phyloP scores from a whole-genome alignment of 2,797 vertebrate species.

The Alcedo quadribrachys region DNA sequence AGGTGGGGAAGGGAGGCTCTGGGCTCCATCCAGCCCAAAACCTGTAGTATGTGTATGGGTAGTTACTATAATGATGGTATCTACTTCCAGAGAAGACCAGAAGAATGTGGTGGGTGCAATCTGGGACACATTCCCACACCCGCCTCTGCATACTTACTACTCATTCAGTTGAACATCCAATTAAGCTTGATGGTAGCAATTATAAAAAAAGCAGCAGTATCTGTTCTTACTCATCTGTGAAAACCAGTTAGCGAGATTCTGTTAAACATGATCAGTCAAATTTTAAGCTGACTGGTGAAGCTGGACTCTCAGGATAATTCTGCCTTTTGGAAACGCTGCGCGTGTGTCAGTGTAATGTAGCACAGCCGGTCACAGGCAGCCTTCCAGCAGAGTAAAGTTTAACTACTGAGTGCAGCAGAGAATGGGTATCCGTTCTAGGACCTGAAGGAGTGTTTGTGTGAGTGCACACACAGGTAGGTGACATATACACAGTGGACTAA shows the following conservation, averaged over 20 bases:
- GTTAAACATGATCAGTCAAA: constrained; percentile 36
- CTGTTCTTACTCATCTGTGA: constrained; percentile 47
- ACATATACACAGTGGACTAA: background rate
- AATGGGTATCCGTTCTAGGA: background rate
- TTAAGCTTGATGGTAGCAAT: constrained; percentile 48
- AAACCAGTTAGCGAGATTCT: constrained; percentile 25
- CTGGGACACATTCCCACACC: constrained; percentile 52
- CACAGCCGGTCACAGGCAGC: background rate
- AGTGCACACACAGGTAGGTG: background rate
- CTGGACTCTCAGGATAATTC: background rate
- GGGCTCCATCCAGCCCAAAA: background rate
- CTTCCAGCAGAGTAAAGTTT: background rate
- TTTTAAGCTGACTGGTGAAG: constrained; percentile 29
- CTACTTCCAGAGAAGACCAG: constrained; percentile 22
- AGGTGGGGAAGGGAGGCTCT: background rate
- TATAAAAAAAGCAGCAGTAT: constrained; percentile 35
- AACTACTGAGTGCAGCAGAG: background rate
- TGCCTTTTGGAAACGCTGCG: background rate
- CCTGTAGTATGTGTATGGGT: background rate
- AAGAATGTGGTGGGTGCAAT: constrained; percentile 46
- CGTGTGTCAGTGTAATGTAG: background rate
- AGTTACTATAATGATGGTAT: constrained; percentile 25
- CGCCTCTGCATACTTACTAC: background rate
- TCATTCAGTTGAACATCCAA: constrained; percentile 48
- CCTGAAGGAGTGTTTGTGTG: background rate